Evolutionary conservation across 2,113 vertebrate genomes (phyloP).

Genomic region (Erinaceus europaeus): DNA sequence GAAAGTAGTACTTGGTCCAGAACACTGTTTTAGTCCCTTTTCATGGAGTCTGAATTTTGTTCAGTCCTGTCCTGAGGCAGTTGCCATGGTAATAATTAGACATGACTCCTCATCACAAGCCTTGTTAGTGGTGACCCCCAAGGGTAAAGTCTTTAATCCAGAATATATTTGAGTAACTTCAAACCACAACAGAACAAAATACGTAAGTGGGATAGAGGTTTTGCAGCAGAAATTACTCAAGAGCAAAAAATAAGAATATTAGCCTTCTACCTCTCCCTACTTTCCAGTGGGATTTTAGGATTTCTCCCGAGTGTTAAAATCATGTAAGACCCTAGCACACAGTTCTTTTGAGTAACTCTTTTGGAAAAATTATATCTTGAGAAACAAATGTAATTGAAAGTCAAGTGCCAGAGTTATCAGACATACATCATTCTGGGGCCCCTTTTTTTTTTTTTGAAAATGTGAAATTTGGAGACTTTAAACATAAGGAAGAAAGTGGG

Average conservation of each 20-base stretch:
- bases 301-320: not conserved
- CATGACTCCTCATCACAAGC: constrained; percentile 58
- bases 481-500: constrained; percentile 34
- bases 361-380: constrained; percentile 34
- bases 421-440: not conserved
- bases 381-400: constrained; percentile 48
- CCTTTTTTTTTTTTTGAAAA: not conserved
- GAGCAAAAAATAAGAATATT: not conserved
- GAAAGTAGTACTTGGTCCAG: constrained; percentile 57
- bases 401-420: not conserved
- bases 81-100: constrained; percentile 73
- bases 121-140: constrained; percentile 44
- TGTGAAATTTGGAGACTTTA: constrained; percentile 36
- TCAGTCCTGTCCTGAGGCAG: constrained; percentile 61
- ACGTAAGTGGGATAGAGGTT: not conserved
- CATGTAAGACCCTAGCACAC: not conserved
- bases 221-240: constrained; percentile 32
- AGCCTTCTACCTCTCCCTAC: not conserved
- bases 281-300: not conserved
- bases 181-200: constrained; percentile 46
- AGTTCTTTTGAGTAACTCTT: constrained; percentile 10
- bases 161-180: constrained; percentile 48
- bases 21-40: constrained; percentile 56
- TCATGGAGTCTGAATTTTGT: constrained; percentile 57
- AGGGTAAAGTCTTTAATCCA: constrained; percentile 47